Base-by-base conservation (phyloP, 2,113 vertebrate species). In the Serinus canaria region DNA sequence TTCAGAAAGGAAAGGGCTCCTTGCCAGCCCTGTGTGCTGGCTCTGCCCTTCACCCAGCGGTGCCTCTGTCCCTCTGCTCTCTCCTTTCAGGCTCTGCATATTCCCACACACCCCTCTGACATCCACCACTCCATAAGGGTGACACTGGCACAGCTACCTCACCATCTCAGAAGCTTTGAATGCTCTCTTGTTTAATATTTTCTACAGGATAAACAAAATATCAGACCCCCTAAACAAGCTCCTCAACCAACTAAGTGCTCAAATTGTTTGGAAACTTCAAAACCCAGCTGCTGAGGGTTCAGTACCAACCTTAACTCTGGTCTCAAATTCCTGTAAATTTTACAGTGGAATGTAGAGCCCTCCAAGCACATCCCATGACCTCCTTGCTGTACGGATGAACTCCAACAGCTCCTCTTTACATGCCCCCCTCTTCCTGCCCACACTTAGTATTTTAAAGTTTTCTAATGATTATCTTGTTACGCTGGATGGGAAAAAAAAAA, bases 1-100 rank as follows among this genome's bases (percentile, higher is more conserved):
- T 96, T 97, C 95, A 80, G 84, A 76, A 86, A 74, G 81, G 72
- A 92, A 86, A 94, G 63, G 46, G 76, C 81, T 84, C 83, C 77
- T 96, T 92, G 95, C 94, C 93, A 94, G 67, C 46, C 47, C 24
- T 43, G 62, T 52, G 82, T 53, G 63, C 41, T 56, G 77, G 44
- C 80, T 92, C 62, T 87, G 78, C 80, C 92, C 92, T 95, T 96
- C 88, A 83, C 73, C 1, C 2, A 58, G 82, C 46, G 2, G 17
- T 20, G 72, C 77, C 80, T 58, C 52, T 15, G 44, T 30, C 69
- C 72, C 85, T 55, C 3, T 56, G 53, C 43, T 67, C 78, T 59
- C 55, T 31, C 28, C 16, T 59, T 72, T 46, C 73, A 73, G 35
- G 5, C 70, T 18, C 44, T 37, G 58, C 25, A 1, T 24, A 7